Percentiles rank a stretch among this genome's conserved stretches.
Conservation (phyloP, 2,797 vertebrate species). For the Chlorospingus flavigularis region DNA sequence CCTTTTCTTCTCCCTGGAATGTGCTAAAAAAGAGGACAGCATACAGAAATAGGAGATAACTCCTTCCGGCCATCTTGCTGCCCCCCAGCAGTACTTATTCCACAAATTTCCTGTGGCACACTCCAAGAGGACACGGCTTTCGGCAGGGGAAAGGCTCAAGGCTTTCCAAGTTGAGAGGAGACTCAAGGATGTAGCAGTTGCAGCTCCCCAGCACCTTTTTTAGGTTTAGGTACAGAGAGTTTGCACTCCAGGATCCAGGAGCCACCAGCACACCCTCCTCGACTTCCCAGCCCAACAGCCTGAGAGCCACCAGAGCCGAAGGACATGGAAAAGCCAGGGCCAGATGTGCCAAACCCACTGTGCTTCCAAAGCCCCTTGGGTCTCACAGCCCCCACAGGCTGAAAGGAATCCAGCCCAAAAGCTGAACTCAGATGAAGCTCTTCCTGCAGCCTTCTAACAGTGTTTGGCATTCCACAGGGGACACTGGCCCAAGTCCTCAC, state of each 20-base stretch:
- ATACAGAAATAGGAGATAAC: background rate
- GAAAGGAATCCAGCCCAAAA: background rate
- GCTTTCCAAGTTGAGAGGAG: background rate
- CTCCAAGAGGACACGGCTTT: rapidly evolving
- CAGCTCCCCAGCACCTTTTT: background rate
- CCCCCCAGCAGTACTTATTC: background rate
- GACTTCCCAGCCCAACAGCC: background rate
- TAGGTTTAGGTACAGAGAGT: background rate
- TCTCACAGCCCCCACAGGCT: background rate
- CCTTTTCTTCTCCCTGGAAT: background rate
- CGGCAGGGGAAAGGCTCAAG: background rate
- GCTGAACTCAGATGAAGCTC: background rate
- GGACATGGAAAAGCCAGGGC: rapidly evolving
- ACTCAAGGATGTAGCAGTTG: background rate
- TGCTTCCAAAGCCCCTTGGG: background rate
- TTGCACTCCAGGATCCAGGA: rapidly evolving
- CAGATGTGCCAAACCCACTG: background rate
- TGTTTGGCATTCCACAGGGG: background rate
- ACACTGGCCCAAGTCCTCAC: rapidly evolving
- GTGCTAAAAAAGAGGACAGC: background rate
- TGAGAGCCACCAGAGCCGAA: background rate
- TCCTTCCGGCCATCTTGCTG: background rate
- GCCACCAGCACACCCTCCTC: background rate
- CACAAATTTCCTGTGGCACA: rapidly evolving
- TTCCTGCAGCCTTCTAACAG: background rate